Evolutionary conservation across 2,113 vertebrate species (phyloP).

Genomic region (Cyprinodon brontotheroides): DNA sequence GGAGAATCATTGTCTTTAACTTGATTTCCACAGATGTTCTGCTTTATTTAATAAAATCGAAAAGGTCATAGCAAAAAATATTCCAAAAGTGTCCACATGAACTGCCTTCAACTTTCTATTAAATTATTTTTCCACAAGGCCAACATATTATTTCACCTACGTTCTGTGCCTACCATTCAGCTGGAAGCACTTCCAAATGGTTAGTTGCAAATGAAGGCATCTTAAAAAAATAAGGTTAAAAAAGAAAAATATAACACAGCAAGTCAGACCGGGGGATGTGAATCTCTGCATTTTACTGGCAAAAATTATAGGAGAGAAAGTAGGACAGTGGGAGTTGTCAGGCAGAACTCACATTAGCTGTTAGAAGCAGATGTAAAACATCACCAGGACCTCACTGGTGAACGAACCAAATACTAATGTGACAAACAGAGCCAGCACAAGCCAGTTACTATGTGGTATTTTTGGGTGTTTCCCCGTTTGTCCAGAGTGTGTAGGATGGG

Average conservation of each 20-base stretch:
- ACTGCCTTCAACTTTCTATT: neutral
- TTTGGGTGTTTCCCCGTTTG: constrained; percentile 42
- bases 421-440: constrained; percentile 6
- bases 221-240: neutral
- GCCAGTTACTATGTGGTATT: constrained; percentile 30
- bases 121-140: constrained; percentile 28
- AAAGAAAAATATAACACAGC: neutral
- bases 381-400: constrained; percentile 25
- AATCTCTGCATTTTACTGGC: neutral
- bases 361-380: constrained; percentile 33
- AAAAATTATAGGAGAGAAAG: constrained; percentile 14
- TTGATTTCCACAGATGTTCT: too few species aligned
- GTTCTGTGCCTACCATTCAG: constrained; percentile 42
- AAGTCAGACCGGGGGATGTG: neutral
- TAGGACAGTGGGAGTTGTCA: constrained; percentile 52
- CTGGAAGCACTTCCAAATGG: constrained; percentile 40
- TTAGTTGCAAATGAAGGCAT: neutral
- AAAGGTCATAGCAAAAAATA: too few species aligned
- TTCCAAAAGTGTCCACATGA: neutral
- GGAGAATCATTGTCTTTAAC: too few species aligned
- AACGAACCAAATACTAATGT: constrained; percentile 35
- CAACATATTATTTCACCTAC: constrained; percentile 37
- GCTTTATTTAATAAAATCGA: too few species aligned
- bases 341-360: constrained; percentile 3
- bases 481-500: constrained; percentile 10